These are phyloP conservation scores for Macroteleia sp. DNA, from an alignment of 2,888 invertebrate species.

Conservation along the genomic window DNA sequence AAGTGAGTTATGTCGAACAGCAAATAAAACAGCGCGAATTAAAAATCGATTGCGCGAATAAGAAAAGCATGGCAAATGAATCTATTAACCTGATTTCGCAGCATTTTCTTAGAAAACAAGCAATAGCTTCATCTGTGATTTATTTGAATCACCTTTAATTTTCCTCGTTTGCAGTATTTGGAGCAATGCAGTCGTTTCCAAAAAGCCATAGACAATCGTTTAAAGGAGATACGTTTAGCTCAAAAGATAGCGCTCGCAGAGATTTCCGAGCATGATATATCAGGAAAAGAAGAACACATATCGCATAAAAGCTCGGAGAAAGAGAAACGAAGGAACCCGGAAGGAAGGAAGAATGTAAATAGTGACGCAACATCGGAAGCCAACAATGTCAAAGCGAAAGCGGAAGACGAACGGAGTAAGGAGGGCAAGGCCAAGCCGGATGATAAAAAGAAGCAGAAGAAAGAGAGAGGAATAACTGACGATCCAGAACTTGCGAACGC, in stretches of 20 bases:
- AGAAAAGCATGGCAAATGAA: not conserved
- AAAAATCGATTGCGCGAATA: not conserved
- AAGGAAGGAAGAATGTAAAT: constrained; percentile 27
- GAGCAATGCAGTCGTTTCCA: constrained; percentile 74
- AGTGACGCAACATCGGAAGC: constrained; percentile 21
- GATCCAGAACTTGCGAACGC: constrained; percentile 71
- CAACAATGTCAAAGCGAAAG: constrained; percentile 25
- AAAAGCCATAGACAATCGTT: constrained; percentile 72
- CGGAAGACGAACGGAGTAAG: constrained; percentile 26
- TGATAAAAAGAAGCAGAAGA: constrained; percentile 25
- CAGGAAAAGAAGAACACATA: not conserved
- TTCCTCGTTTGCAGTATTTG: constrained; percentile 69
- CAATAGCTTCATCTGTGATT: constrained; percentile 2
- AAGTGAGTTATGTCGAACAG: too few species aligned
- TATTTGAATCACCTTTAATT: constrained; percentile 3
- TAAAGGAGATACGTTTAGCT: constrained; percentile 73
- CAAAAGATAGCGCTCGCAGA: constrained; percentile 58
- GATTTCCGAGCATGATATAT: constrained; percentile 17
- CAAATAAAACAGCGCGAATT: not conserved
- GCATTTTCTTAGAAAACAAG: constrained; percentile 14
- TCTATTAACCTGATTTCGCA: constrained; percentile 17
- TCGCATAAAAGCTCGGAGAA: too few species aligned
- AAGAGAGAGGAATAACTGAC: constrained; percentile 14
- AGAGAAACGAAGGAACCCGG: too few species aligned
- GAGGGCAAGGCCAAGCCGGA: constrained; percentile 36